These are phyloP conservation scores for Aphelocoma californica DNA, from an alignment of 2,797 vertebrate species.

Conservation along the genomic window DNA sequence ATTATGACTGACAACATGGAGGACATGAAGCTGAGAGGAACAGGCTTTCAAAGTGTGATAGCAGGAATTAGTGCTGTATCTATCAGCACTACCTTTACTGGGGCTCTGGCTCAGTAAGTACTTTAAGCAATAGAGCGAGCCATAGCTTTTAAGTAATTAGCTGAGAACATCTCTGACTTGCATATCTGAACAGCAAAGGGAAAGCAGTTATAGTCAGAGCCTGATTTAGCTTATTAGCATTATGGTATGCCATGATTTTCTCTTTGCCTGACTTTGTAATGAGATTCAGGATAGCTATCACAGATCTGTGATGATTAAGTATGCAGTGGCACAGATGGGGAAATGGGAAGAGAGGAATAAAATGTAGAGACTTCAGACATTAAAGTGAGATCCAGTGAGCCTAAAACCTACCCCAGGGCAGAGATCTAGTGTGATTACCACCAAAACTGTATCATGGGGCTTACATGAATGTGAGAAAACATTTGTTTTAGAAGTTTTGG, in stretches of 20 bases:
- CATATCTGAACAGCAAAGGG: not conserved
- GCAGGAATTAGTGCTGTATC: not conserved
- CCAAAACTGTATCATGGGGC: not conserved
- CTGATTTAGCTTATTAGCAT: not conserved
- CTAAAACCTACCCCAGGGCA: not conserved
- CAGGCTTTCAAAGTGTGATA: not conserved
- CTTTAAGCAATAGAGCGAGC: not conserved
- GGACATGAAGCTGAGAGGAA: not conserved
- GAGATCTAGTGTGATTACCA: not conserved
- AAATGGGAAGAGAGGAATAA: not conserved
- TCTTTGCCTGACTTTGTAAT: constrained; percentile 2
- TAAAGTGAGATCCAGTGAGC: not conserved
- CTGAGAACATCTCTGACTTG: not conserved
- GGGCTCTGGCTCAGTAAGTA: not conserved
- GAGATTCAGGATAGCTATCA: not conserved
- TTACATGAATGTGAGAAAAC: not conserved
- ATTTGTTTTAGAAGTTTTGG: not conserved
- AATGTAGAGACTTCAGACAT: not conserved
- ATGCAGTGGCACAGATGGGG: not conserved
- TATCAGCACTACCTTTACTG: not conserved
- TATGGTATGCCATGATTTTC: not conserved
- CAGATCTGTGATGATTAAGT: not conserved
- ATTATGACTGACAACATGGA: not conserved
- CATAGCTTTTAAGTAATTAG: constrained; percentile 33
- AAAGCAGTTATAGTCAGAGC: not conserved